A percentile compares a stretch with the other conserved stretches of the same genome.
phyloP scores from a whole-genome alignment of 2,888 invertebrate genomes.

The Furcula furcula region DNA sequence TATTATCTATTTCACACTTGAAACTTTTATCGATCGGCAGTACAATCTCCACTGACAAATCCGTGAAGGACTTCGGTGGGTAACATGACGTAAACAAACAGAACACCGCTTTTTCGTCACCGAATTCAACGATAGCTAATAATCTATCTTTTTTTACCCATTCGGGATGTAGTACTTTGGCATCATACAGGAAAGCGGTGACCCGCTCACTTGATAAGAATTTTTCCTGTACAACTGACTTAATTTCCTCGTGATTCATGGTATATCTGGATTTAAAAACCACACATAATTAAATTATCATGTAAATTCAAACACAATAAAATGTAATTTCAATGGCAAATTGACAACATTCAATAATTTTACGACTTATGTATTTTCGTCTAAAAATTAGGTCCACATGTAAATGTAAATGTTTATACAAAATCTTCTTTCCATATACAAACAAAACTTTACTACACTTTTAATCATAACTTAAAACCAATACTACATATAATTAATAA shows the following conservation, averaged over 20 bases:
- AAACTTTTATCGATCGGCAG: conserved; percentile 91
- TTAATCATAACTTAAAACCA: too few species aligned
- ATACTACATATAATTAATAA: too few species aligned
- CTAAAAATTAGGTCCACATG: background rate
- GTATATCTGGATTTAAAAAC: conserved; percentile 26
- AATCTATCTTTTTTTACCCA: conserved; percentile 73
- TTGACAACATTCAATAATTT: conserved; percentile 15
- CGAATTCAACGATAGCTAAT: conserved; percentile 72
- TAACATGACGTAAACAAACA: conserved; percentile 79
- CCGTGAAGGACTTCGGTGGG: conserved; percentile 87
- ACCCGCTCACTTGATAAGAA: conserved; percentile 73
- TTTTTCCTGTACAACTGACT: conserved; percentile 74
- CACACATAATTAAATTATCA: background rate
- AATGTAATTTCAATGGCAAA: conserved; percentile 29
- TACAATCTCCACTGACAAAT: conserved; percentile 90
- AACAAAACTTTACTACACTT: too few species aligned
- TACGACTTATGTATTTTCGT: conserved; percentile 19
- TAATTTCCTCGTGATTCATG: conserved; percentile 77
- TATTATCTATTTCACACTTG: conserved; percentile 87
- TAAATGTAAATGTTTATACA: background rate
- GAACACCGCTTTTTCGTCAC: conserved; percentile 77
- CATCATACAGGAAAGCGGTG: conserved; percentile 69
- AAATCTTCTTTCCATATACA: too few species aligned
- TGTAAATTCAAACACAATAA: conserved; percentile 10
- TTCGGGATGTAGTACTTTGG: conserved; percentile 73